Evolutionary conservation across 2,113 vertebrate species (phyloP), one percentile per base, ranked within the genome.

Genomic region (Callithrix jacchus): DNA sequence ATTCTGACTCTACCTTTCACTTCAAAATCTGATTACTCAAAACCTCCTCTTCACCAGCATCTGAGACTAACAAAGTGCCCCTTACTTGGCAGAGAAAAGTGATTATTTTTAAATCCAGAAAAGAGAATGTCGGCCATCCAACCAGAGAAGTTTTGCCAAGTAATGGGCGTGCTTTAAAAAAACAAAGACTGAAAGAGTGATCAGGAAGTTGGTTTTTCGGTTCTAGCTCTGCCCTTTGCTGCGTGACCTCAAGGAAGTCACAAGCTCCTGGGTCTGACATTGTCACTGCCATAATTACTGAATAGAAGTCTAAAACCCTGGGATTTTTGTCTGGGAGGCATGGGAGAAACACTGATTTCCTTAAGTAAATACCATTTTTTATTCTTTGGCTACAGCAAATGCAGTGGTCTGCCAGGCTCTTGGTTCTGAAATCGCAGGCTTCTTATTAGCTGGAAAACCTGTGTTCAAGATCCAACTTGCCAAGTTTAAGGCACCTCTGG

Each of bases 401-500:
- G 73, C 37, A 0, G 0, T 0, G 0, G 1, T 3, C 27, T 97
- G 96, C 20, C 25, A 47, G 25, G 0, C 0, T 2, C 0, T 42
- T 1, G 17, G 11, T 3, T 0, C 35, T 25, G 0, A 6, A 23
- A 18, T 10, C 2, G 0, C 0, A 6, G 0, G 3, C 10, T 83
- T 30, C 30, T 0, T 92, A 32, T 0, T 77, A 8, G 27, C 73
- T 11, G 13, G 1, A 27, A 10, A 9, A 0, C 1, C 0, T 0
- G 0, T 1, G 0, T 83, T 27, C 8, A 0, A 1, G 23, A 0
- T 0, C 0, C 1, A 3, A 1, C 47, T 95, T 54, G 0, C 0
- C 14, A 21, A 3, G n/a, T 97, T 8, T 9, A 0, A 0, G 0
- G 0, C 64, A 77, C 58, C 87, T 11, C 0, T 0, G 2, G 73